Evolutionary conservation across 2,888 invertebrate species (phyloP).

Genomic region (Acanthosepion esculentum): DNA sequence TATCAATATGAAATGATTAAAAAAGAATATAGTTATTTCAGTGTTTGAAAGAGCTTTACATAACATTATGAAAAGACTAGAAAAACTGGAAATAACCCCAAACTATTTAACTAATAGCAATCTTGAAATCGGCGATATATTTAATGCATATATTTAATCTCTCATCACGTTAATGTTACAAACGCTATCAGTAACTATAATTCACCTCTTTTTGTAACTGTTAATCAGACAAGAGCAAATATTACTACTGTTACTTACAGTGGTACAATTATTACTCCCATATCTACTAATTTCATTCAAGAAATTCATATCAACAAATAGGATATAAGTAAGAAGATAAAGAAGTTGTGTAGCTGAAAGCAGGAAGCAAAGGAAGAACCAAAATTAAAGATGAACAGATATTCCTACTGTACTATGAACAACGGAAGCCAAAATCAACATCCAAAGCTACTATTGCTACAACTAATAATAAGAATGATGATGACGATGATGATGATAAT

Average conservation of each 20-base stretch:
- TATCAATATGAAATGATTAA: too few species aligned
- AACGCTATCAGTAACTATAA: not conserved
- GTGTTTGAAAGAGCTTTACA: too few species aligned
- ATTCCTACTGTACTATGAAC: not conserved
- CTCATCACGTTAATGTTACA: too few species aligned
- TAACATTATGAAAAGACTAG: too few species aligned
- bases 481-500: not conserved
- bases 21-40: too few species aligned
- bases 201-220: not conserved
- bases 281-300: too few species aligned
- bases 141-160: too few species aligned
- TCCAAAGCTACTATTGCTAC: not conserved
- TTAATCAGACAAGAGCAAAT: not conserved
- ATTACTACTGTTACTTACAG: not conserved
- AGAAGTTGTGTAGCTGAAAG: not conserved
- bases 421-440: not conserved
- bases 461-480: not conserved
- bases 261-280: not conserved
- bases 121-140: too few species aligned
- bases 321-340: not conserved
- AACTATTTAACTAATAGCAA: too few species aligned
- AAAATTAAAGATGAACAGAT: not conserved
- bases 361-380: not conserved
- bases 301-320: not conserved
- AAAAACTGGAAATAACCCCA: too few species aligned